phyloP scores from a whole-genome alignment of 2,113 vertebrate genomes.

The Grammomys dolichurus region DNA sequence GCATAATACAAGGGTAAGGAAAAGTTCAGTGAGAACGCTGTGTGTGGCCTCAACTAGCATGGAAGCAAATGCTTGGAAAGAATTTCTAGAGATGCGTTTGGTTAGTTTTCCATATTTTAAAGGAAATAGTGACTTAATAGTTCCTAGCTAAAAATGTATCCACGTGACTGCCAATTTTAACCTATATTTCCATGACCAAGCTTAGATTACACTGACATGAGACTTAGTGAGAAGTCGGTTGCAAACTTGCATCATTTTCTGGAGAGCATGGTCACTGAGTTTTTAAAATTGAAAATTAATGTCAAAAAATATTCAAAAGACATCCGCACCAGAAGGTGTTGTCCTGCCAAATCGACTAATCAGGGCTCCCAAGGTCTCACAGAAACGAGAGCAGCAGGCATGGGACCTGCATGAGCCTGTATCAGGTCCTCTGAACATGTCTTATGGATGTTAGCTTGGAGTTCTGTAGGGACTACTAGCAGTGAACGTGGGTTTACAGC shows the following conservation, averaged over 20 bases:
- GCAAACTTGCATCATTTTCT: background rate
- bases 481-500: background rate
- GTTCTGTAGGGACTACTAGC: background rate
- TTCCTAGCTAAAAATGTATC: background rate
- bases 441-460: too few species aligned
- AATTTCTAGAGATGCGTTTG: background rate
- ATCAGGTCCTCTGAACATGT: background rate
- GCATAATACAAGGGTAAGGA: background rate
- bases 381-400: background rate
- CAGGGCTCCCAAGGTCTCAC: background rate
- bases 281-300: background rate
- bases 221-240: background rate
- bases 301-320: background rate
- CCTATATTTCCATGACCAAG: background rate
- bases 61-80: background rate
- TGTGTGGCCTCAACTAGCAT: background rate
- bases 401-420: rapidly evolving
- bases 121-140: background rate
- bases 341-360: background rate
- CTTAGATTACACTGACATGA: background rate
- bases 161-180: background rate
- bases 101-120: background rate
- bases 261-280: background rate
- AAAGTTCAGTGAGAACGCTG: background rate
- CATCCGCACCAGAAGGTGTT: background rate